These are phyloP conservation scores for Drosophila hamatofila DNA, from an alignment of 2,888 invertebrate species.

Conservation along the genomic window DNA sequence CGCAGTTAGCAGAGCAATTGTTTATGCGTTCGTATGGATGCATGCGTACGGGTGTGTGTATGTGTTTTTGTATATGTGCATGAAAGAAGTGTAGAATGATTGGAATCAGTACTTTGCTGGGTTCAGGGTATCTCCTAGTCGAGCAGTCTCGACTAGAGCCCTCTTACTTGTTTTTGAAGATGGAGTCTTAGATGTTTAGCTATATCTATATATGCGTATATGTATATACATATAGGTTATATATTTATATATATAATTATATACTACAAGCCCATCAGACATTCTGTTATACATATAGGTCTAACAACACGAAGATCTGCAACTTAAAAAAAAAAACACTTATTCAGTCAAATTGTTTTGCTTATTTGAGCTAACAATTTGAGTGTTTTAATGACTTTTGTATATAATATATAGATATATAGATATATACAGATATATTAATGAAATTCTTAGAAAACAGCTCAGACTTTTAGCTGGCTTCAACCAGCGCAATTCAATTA, in stretches of 20 bases:
- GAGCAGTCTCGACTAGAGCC: too few relatives aligned
- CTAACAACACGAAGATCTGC: background rate
- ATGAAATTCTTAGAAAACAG: background rate
- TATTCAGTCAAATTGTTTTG: background rate
- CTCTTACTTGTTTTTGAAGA: too few relatives aligned
- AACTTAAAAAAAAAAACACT: background rate
- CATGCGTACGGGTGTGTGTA: too few relatives aligned
- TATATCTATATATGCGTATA: background rate
- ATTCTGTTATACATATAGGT: background rate
- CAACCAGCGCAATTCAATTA: background rate
- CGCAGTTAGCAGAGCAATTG: too few relatives aligned
- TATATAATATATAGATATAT: background rate
- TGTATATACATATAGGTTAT: background rate
- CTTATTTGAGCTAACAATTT: slow-evolving; percentile 5
- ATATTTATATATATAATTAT: background rate
- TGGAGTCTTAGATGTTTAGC: too few relatives aligned
- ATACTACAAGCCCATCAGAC: background rate
- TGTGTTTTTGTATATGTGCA: too few relatives aligned
- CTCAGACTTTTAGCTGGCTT: background rate
- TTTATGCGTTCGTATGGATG: too few relatives aligned
- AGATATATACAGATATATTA: background rate
- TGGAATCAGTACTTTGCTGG: too few relatives aligned
- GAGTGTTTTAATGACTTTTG: slow-evolving; percentile 2
- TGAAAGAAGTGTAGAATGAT: too few relatives aligned
- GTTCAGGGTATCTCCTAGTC: too few relatives aligned